phyloP scores from a whole-genome alignment of 2,113 vertebrate genomes.

The Saguinus midas region DNA sequence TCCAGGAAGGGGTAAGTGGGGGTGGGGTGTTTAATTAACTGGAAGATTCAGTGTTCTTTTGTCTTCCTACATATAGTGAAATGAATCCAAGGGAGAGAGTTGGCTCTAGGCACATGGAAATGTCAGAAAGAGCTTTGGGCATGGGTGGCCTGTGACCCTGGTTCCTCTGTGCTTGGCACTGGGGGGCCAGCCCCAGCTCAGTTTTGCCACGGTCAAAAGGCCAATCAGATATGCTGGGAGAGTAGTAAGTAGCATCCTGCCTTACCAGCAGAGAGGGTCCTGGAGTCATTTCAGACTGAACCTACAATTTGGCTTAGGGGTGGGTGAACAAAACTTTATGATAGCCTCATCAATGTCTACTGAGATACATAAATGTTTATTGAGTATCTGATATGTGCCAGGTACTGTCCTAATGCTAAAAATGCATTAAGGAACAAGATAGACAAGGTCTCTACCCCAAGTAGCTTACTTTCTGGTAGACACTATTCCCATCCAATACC shows the following conservation, averaged over 20 bases:
- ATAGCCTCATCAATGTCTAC: background rate
- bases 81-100: background rate
- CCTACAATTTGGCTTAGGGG: background rate
- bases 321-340: background rate
- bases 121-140: constrained; percentile 52
- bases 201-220: constrained; percentile 49
- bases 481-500: background rate
- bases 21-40: constrained; percentile 41
- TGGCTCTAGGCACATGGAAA: constrained; percentile 35
- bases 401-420: background rate
- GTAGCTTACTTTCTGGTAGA: background rate
- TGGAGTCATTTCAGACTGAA: background rate
- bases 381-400: background rate
- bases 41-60: constrained; percentile 51
- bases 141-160: constrained; percentile 1
- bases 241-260: background rate
- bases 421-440: background rate
- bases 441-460: background rate
- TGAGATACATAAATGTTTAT: background rate
- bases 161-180: constrained; percentile 7
- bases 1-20: background rate
- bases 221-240: background rate
- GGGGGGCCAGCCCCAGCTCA: background rate
- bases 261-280: background rate
- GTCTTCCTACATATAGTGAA: background rate